Percentiles rank a stretch among this genome's conserved stretches.
These are phyloP conservation scores for Chionodraco myersi DNA, from an alignment of 2,113 vertebrate genomes.

Conservation along the genomic window DNA sequence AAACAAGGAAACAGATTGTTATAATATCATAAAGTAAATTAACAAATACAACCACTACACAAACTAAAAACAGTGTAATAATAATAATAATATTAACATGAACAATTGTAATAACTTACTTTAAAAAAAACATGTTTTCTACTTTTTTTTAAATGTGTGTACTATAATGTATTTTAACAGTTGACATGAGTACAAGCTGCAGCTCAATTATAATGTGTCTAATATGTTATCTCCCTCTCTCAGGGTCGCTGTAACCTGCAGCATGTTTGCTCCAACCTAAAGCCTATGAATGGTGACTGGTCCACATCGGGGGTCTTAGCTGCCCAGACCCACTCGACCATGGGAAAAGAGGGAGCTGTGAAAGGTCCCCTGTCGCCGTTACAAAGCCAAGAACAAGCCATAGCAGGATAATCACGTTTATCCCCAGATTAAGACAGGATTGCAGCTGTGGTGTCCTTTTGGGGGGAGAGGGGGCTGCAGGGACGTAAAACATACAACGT, in stretches of 20 bases:
- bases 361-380: slow-evolving; percentile 90
- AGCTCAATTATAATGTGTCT: background rate
- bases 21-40: background rate
- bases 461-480: slow-evolving; percentile 73
- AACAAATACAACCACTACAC: background rate
- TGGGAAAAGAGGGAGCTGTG: slow-evolving; percentile 86
- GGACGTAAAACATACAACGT: slow-evolving; percentile 71
- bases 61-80: background rate
- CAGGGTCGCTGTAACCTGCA: slow-evolving; percentile 11
- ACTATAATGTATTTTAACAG: too few species aligned
- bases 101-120: too few species aligned
- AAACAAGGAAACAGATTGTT: background rate
- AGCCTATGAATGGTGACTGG: slow-evolving; percentile 61
- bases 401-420: slow-evolving; percentile 90
- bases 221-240: slow-evolving; percentile 21
- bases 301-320: slow-evolving; percentile 81
- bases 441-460: slow-evolving; percentile 88
- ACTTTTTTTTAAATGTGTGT: background rate
- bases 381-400: slow-evolving; percentile 91
- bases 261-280: slow-evolving; percentile 39
- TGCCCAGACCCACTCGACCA: slow-evolving; percentile 86
- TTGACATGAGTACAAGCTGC: background rate
- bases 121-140: background rate
- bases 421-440: slow-evolving; percentile 93
- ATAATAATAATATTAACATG: background rate